Conservation (phyloP, 2,797 vertebrate species). For the Pseudocheirus occidentalis region DNA sequence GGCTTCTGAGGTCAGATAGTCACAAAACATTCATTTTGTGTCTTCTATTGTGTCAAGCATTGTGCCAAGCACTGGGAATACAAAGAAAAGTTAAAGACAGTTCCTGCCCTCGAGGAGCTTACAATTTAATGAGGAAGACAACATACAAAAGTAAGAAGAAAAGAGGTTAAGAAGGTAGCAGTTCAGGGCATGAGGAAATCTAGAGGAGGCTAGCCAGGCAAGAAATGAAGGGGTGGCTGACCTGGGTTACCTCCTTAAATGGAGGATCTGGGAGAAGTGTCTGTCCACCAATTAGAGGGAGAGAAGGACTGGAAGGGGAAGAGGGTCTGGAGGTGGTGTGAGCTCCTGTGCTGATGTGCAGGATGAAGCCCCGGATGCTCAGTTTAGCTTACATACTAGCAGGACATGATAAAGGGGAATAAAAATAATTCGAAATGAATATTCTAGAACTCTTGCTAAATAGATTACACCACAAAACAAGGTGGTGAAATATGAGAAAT, state of each 20-base stretch:
- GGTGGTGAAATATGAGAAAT: background rate
- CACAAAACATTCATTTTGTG: background rate
- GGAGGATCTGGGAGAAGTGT: background rate
- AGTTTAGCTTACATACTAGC: background rate
- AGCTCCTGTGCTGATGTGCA: background rate
- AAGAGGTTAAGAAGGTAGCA: background rate
- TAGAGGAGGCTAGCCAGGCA: background rate
- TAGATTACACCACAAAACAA: background rate
- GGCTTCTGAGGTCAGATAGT: background rate
- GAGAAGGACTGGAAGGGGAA: background rate
- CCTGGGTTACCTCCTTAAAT: background rate
- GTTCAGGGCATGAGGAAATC: background rate
- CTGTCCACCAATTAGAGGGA: background rate
- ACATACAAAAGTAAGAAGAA: background rate
- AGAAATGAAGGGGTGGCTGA: background rate
- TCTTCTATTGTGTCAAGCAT: background rate
- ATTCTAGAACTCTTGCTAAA: background rate
- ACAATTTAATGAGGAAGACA: background rate
- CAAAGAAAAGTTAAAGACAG: background rate
- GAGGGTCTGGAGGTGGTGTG: background rate
- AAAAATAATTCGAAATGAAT: background rate
- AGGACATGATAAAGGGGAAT: background rate
- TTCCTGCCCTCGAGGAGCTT: background rate
- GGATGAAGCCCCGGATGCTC: background rate
- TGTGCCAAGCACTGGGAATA: background rate